Conservation (phyloP, 2,113 vertebrate species). For the Antechinus flavipes region DNA sequence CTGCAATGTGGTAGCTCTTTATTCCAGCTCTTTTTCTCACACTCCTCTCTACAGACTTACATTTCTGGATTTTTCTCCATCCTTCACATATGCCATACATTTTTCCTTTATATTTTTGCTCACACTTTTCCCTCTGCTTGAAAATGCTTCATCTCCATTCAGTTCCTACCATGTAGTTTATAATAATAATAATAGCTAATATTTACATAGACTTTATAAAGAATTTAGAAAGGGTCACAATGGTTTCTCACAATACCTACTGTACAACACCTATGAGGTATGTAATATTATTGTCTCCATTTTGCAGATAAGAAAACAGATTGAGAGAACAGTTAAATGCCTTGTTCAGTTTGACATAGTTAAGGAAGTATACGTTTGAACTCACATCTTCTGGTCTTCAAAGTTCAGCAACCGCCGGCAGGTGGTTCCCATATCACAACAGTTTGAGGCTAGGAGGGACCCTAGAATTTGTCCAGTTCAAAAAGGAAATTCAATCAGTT, state of each 20-base stretch:
- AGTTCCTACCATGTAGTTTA: background rate
- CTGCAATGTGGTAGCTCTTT: no score
- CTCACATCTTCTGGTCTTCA: background rate
- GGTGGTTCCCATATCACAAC: no score
- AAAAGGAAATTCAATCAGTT: no score
- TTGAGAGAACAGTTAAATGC: no score
- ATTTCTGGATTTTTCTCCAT: no score
- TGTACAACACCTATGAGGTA: background rate
- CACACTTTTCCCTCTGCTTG: background rate
- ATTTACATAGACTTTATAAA: background rate
- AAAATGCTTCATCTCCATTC: background rate
- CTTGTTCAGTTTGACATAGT: no score
- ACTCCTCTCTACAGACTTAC: no score
- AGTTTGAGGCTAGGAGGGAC: no score
- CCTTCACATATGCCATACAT: no score
- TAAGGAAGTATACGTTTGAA: background rate
- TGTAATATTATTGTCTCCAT: background rate
- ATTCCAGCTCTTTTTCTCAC: no score
- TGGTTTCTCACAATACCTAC: background rate
- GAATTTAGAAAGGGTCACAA: background rate
- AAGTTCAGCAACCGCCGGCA: no score
- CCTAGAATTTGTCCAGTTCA: no score
- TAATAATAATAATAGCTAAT: background rate
- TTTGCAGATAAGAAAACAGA: background rate
- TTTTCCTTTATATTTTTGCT: background rate